Evolutionary conservation across 2,797 vertebrate genomes (phyloP), one percentile per base, ranked within the genome.

Genomic region (Pipistrellus kuhlii): DNA sequence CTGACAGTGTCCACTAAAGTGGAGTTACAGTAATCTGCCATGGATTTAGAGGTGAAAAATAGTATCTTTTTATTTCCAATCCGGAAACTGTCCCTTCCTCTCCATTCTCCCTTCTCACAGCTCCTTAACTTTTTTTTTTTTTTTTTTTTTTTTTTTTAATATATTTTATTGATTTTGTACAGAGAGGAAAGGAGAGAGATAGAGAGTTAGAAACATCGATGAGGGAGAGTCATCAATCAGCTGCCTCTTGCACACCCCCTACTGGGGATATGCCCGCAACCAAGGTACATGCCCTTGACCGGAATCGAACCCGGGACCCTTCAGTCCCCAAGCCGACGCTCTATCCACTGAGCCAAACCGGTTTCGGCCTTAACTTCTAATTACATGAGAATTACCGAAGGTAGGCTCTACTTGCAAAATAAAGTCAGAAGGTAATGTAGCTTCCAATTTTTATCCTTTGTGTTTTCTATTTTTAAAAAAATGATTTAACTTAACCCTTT

Each of bases 61-160:
- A 78, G 64, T 44, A 77, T 51, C 17, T 75, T 71, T 76, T 81
- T 48, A 95, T 68, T 92, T 96, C n/a, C 17, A 76, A 44, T 53
- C 48, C 32, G 88, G 77, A 96, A 95, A 35, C 62, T 12, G 64
- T 23, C 20, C 17, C 13, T 85, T 86, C 25, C 8, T 30, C 8
- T 80, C 38, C 68, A 72, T 11, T 21, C 62, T 80, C 27, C 10
- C 64, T 41, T 35, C 71, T 35, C 69, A 11, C 72, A 23, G 44
- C 8, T 48, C 44, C 27, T 7, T 57, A 41, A 35, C 77, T 94
- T 93, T n/a, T n/a, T n/a, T n/a, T n/a, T n/a, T n/a, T n/a, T n/a
- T n/a, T n/a, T n/a, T n/a, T n/a, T n/a, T n/a, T n/a, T n/a, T n/a
- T n/a, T n/a, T n/a, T n/a, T n/a, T n/a, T n/a, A n/a, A n/a, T n/a